Percentiles rank a stretch among this genome's conserved stretches.
These are phyloP conservation scores for Bos javanicus DNA, from an alignment of 2,113 vertebrate species.

Conservation along the genomic window DNA sequence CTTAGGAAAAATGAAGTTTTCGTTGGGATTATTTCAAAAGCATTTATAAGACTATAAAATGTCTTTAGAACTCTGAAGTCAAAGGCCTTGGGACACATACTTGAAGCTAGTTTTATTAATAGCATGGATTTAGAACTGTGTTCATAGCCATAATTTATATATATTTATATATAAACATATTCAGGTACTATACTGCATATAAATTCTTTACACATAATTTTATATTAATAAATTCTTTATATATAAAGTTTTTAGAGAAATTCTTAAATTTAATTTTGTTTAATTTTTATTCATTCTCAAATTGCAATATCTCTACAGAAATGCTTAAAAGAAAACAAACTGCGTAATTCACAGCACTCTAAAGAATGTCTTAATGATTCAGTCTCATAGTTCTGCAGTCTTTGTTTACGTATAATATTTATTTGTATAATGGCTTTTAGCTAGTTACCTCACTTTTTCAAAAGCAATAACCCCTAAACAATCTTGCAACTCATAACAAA, in stretches of 20 bases:
- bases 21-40: constrained; percentile 5
- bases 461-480: background rate
- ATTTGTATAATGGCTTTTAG: background rate
- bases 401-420: background rate
- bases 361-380: background rate
- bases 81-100: background rate
- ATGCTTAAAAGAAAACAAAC: background rate
- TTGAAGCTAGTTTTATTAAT: background rate
- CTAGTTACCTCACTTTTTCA: background rate
- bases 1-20: constrained; percentile 11
- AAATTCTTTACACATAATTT: background rate
- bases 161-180: background rate
- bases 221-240: background rate
- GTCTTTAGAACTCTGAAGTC: background rate
- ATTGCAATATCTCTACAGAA: background rate
- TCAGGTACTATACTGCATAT: background rate
- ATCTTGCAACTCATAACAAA: background rate
- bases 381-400: background rate
- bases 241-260: background rate
- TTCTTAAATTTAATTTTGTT: background rate
- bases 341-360: background rate
- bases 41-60: background rate
- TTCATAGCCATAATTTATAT: background rate
- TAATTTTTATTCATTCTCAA: background rate
- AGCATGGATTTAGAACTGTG: background rate